Conservation (phyloP, 2,113 vertebrate species). For the Cromileptes altivelis region DNA sequence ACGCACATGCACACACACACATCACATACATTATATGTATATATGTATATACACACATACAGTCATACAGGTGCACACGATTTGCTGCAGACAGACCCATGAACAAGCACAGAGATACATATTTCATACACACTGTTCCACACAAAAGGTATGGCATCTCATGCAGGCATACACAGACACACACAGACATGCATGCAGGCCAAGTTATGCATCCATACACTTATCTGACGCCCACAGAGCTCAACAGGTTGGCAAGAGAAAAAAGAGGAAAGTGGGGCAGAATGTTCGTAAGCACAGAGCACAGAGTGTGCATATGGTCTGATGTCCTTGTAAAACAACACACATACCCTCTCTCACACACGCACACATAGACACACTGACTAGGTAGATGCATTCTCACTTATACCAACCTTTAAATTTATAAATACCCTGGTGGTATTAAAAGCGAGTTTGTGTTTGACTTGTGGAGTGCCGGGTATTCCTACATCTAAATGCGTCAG, state of each 20-base stretch:
- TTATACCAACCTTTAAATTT: slow-evolving; percentile 59
- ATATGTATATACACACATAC: not conserved
- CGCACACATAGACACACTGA: slow-evolving; percentile 15
- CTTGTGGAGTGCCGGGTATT: slow-evolving; percentile 32
- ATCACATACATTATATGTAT: not conserved
- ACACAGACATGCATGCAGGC: slow-evolving; percentile 1
- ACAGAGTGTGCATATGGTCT: slow-evolving; percentile 39
- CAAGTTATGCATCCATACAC: slow-evolving; percentile 13
- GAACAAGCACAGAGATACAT: not conserved
- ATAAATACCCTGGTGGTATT: slow-evolving; percentile 60
- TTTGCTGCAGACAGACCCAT: not conserved
- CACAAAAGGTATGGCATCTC: not conserved
- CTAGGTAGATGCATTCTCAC: slow-evolving; percentile 54
- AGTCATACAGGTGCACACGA: not conserved
- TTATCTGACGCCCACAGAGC: slow-evolving; percentile 3
- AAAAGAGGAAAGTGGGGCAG: slow-evolving; percentile 61
- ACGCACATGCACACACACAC: not conserved
- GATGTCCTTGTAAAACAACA: slow-evolving; percentile 20
- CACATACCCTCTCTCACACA: slow-evolving; percentile 23
- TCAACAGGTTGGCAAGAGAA: slow-evolving; percentile 29
- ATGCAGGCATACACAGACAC: not conserved
- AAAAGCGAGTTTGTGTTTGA: slow-evolving; percentile 57
- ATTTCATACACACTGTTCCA: not conserved
- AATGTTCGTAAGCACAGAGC: slow-evolving; percentile 52
- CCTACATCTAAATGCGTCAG: slow-evolving; percentile 41